Evolutionary conservation across 2,797 vertebrate genomes (phyloP).

Genomic region (Aphelocoma californica): DNA sequence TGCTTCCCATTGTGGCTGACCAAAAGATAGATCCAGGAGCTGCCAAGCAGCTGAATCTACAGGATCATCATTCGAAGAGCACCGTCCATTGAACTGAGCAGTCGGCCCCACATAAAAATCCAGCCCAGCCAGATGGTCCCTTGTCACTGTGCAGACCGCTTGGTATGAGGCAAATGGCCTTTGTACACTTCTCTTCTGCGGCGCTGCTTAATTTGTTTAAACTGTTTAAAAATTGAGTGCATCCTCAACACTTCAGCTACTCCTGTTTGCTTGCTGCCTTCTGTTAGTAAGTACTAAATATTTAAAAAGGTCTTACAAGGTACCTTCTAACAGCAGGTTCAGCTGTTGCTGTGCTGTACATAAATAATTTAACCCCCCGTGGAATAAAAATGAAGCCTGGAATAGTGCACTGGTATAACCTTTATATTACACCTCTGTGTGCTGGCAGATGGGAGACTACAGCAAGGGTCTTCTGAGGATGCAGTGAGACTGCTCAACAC

Average conservation of each 20-base stretch:
- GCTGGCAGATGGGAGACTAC: background rate
- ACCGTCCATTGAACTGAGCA: background rate
- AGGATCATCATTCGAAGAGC: background rate
- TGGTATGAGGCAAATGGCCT: background rate
- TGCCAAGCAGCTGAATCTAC: background rate
- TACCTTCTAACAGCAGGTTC: background rate
- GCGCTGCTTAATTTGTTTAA: background rate
- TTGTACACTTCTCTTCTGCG: background rate
- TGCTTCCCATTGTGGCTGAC: background rate
- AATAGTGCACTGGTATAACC: background rate
- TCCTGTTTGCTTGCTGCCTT: background rate
- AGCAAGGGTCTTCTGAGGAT: background rate
- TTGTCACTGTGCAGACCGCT: background rate
- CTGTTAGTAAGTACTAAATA: background rate
- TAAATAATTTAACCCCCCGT: background rate
- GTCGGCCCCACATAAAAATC: background rate
- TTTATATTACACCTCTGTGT: background rate
- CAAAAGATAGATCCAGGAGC: background rate
- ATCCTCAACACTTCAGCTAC: background rate
- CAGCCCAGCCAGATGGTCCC: constrained; percentile 28
- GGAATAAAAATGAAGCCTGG: background rate
- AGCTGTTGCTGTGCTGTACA: background rate
- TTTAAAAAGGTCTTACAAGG: background rate
- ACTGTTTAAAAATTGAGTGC: constrained; percentile 14
- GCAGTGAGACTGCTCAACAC: fast-evolving